Percentiles rank a stretch among this genome's conserved stretches.
phyloP scores from a whole-genome alignment of 2,797 vertebrate genomes.

The Mastacembelus armatus region DNA sequence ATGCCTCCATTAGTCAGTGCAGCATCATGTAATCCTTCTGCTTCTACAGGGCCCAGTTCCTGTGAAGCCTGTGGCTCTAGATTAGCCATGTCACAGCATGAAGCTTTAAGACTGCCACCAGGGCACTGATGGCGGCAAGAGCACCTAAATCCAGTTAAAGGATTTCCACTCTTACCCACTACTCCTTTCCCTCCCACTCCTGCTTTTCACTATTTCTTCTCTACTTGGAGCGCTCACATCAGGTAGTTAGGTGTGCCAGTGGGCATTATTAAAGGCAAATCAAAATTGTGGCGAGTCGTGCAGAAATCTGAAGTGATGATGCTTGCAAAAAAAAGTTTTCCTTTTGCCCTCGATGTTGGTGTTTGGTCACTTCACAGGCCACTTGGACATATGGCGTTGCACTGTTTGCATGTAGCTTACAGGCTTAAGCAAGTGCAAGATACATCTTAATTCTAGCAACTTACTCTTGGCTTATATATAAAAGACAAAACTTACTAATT shows the following conservation, averaged over 20 bases:
- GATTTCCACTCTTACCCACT: constrained; percentile 78
- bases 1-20: constrained; percentile 48
- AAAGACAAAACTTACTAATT: constrained; percentile 16
- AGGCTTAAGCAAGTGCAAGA: constrained; percentile 21
- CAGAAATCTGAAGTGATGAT: constrained; percentile 71
- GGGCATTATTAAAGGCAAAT: constrained; percentile 72
- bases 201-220: constrained; percentile 43
- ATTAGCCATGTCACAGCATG: constrained; percentile 79
- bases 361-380: constrained; percentile 52
- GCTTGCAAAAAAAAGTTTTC: constrained; percentile 65
- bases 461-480: background rate
- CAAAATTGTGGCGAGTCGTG: constrained; percentile 57
- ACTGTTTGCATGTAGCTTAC: constrained; percentile 33
- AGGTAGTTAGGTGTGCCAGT: constrained; percentile 60
- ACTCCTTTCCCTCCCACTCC: constrained; percentile 43
- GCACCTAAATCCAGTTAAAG: constrained; percentile 85
- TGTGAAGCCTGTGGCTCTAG: constrained; percentile 71
- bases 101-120: constrained; percentile 69
- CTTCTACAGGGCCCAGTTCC: constrained; percentile 45
- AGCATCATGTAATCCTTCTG: constrained; percentile 47
- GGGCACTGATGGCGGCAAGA: constrained; percentile 67
- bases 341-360: constrained; percentile 44
- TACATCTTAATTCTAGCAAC: constrained; percentile 2
- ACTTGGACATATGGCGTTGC: constrained; percentile 46
- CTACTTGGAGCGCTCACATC: constrained; percentile 64